phyloP scores from a whole-genome alignment of 2,113 vertebrate species.

The Eonycteris spelaea region DNA sequence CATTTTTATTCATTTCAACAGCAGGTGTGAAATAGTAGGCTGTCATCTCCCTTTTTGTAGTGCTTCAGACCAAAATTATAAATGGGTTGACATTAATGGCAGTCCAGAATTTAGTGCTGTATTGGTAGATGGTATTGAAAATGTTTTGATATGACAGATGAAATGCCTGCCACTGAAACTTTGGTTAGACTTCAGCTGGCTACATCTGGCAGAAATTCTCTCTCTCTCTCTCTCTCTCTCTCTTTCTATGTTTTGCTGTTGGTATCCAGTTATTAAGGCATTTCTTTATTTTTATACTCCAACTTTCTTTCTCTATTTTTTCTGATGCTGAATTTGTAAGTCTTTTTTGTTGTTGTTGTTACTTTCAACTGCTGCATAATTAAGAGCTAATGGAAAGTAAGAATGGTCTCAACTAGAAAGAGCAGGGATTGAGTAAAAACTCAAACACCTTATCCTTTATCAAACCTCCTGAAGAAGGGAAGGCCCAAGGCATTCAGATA shows the following conservation, averaged over 20 bases:
- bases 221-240: background rate
- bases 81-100: constrained; percentile 82
- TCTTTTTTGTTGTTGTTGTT: background rate
- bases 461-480: background rate
- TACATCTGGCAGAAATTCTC: constrained; percentile 52
- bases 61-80: constrained; percentile 82
- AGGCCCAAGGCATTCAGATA: background rate
- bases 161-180: constrained; percentile 75
- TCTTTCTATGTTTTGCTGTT: constrained; percentile 32
- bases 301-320: constrained; percentile 37
- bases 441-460: background rate
- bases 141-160: constrained; percentile 82
- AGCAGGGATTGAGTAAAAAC: background rate
- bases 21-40: constrained; percentile 80
- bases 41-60: constrained; percentile 79
- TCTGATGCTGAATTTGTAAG: background rate
- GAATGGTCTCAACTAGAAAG: background rate
- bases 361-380: background rate
- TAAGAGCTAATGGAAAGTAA: background rate
- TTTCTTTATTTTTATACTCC: constrained; percentile 41
- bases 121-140: constrained; percentile 79
- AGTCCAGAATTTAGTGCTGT: constrained; percentile 79
- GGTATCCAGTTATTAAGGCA: constrained; percentile 58
- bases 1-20: constrained; percentile 81
- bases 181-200: constrained; percentile 74